Evolutionary conservation across 2,113 vertebrate genomes (phyloP), one percentile per base, ranked within the genome.

Genomic region (Pitta sordida): DNA sequence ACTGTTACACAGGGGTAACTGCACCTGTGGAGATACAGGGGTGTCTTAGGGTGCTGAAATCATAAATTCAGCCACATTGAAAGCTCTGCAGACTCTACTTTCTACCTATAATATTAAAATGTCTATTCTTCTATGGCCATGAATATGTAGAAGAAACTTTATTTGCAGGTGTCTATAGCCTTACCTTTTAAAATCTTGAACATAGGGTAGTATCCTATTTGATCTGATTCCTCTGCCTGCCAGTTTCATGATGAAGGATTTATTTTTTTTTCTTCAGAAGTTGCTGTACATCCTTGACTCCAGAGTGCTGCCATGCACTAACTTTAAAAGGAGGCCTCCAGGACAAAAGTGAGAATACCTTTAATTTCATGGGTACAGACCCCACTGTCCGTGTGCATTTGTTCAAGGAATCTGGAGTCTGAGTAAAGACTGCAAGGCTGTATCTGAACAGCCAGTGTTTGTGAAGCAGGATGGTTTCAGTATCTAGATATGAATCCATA

Each of bases 401-500:
- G 5, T 53, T 52, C 71, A 27, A 83, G 27, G 16, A 81, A 55
- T 16, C 51, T 60, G 29, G 71, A 59, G 18, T 70, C 48, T 56
- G 41, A 75, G 48, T 48, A 27, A 83, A 73, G 59, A 19, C 43
- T 67, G 48, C 32, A 7, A 34, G 49, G 49, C 63, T 70, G 53
- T 26, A 17, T 69, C 41, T 30, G n/a, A 91, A 44, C 32, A 53
- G 62, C 26, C 48, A 53, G 6, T 0, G 0, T 68, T 52, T 83
- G 65, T 49, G 65, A 63, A 85, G 34, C 17, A 64, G 77, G 73
- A 88, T 85, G 56, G 79, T 89, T 96, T 92, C 73, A 67, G 14
- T 64, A 60, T 71, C 60, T 55, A 67, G 76, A 90, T 81, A 73
- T 78, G 69, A 88, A 93, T 88, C 88, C 80, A 58, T 90, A 90